These are phyloP conservation scores for Temnopleurus reevesii DNA, from an alignment of 53 echinoderm and acorn worm species.

Conservation along the genomic window DNA sequence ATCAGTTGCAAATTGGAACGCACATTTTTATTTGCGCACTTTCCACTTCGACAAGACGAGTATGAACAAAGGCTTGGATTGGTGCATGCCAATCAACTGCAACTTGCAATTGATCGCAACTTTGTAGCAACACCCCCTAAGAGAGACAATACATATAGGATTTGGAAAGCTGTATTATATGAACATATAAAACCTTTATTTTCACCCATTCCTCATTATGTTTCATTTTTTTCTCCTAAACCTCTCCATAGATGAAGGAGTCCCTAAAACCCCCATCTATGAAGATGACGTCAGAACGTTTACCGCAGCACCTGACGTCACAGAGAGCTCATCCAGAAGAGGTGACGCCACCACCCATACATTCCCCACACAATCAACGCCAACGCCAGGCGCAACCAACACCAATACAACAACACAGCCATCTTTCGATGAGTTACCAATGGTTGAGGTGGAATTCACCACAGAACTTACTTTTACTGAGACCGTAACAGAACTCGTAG, in stretches of 20 bases:
- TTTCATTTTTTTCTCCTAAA: no score
- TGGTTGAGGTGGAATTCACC: slow-evolving; percentile 54
- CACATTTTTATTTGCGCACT: no score
- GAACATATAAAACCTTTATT: no score
- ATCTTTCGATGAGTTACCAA: slow-evolving; percentile 2
- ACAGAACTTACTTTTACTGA: slow-evolving; percentile 57
- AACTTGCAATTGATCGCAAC: no score
- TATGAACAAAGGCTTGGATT: no score
- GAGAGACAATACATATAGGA: no score
- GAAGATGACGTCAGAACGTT: neutral
- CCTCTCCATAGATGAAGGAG: slow-evolving; percentile 14
- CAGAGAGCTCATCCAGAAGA: neutral
- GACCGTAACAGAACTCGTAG: slow-evolving; percentile 54
- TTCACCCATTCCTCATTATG: no score
- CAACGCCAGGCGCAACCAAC: neutral
- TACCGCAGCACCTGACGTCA: neutral
- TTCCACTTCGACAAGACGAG: no score
- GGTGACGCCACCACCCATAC: neutral
- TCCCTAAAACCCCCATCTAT: neutral
- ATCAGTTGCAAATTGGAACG: no score
- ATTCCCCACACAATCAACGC: neutral
- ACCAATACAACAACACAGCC: slow-evolving; percentile 11
- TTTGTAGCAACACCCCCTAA: no score
- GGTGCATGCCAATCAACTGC: no score
- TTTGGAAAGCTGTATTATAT: no score